phyloP scores from a whole-genome alignment of 1,140 invertebrate genomes.

The Tetramorium alpestre region DNA sequence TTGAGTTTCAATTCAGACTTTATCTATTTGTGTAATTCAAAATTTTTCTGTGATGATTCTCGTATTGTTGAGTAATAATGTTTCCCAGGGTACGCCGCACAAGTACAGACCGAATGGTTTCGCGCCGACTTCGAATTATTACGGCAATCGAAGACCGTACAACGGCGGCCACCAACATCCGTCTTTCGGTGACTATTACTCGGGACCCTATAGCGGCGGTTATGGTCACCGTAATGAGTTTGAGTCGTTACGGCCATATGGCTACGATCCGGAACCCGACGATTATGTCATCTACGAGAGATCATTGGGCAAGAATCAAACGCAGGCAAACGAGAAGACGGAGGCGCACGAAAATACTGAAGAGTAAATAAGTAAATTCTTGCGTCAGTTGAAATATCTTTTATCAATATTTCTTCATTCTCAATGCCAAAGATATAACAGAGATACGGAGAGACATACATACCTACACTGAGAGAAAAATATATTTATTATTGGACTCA shows the following conservation, averaged over 20 bases:
- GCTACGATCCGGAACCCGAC: slow-evolving; percentile 48
- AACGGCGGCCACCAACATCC: slow-evolving; percentile 60
- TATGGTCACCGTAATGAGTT: slow-evolving; percentile 52
- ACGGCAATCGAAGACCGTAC: slow-evolving; percentile 66
- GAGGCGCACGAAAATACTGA: slow-evolving; percentile 9
- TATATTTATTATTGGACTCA: too few species aligned
- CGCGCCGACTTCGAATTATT: slow-evolving; percentile 58
- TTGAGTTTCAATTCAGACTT: neutral
- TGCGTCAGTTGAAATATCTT: neutral
- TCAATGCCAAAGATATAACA: slow-evolving; percentile 56
- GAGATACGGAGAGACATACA: neutral
- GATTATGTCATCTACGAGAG: slow-evolving; percentile 63
- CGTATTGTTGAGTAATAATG: neutral
- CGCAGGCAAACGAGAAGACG: slow-evolving; percentile 17
- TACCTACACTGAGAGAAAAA: too few species aligned
- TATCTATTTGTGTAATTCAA: neutral
- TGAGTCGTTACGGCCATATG: slow-evolving; percentile 50
- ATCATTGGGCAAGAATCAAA: slow-evolving; percentile 66
- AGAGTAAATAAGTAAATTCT: neutral
- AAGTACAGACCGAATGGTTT: slow-evolving; percentile 56
- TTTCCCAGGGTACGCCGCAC: slow-evolving; percentile 44
- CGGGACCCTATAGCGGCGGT: slow-evolving; percentile 1
- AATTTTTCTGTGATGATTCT: neutral
- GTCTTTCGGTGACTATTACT: slow-evolving; percentile 59
- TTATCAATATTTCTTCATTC: neutral